Conservation (phyloP, 2,113 vertebrate genomes). For the Pontoporia blainvillei region DNA sequence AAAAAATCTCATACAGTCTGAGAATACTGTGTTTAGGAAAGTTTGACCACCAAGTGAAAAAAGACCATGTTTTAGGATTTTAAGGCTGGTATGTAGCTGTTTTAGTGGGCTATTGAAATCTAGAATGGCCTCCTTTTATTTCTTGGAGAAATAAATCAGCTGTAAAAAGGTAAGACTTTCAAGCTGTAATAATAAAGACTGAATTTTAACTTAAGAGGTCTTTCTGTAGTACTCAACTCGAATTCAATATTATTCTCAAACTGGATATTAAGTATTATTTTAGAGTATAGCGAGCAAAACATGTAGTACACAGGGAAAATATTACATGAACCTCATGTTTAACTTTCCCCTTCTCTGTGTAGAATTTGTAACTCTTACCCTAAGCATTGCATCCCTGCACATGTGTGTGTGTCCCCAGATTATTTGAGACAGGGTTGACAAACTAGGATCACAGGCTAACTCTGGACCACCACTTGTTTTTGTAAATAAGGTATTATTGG, state of each 20-base stretch:
- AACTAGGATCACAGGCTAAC: not conserved
- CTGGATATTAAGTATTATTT: constrained; percentile 5
- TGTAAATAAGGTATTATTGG: not conserved
- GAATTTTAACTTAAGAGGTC: not conserved
- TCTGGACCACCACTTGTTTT: not conserved
- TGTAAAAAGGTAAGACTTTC: not conserved
- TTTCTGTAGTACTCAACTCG: not conserved
- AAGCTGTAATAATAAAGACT: not conserved
- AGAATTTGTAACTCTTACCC: not conserved
- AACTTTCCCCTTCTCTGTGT: not conserved
- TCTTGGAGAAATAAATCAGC: constrained; percentile 3
- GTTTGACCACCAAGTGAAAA: not conserved
- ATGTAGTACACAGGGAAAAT: not conserved
- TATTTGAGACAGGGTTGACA: not conserved
- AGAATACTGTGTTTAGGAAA: not conserved
- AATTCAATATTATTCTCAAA: not conserved
- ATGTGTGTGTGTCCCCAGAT: rapidly evolving
- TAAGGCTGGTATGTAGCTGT: not conserved
- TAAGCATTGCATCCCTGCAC: not conserved
- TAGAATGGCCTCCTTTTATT: not conserved
- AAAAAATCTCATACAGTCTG: not conserved
- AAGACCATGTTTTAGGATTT: not conserved
- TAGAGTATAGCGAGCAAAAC: not conserved
- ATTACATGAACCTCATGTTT: not conserved
- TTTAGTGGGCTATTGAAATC: not conserved